Conservation (phyloP, 2,888 invertebrate species). For the Polydrusus tereticollis region DNA sequence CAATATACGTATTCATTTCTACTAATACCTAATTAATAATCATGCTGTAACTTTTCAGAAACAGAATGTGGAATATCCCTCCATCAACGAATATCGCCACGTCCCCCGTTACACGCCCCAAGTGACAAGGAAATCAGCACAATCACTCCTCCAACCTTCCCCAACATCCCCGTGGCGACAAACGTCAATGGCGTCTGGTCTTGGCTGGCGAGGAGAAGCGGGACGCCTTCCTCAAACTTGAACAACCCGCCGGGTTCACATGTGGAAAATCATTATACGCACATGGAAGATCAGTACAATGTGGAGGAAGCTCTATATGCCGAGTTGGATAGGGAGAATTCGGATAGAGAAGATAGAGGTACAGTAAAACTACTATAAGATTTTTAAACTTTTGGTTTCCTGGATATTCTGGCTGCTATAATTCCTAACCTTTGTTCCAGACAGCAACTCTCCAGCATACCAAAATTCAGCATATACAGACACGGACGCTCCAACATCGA, state of each 20-base stretch:
- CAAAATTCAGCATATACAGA: constrained; percentile 79
- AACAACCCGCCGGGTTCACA: constrained; percentile 69
- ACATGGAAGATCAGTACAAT: constrained; percentile 74
- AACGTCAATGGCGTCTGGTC: constrained; percentile 64
- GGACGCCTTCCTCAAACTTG: constrained; percentile 65
- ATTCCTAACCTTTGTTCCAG: constrained; percentile 25
- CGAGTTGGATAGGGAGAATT: constrained; percentile 74
- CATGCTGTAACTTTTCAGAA: constrained; percentile 41
- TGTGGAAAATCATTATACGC: constrained; percentile 80
- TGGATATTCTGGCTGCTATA: no score
- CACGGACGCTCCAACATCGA: constrained; percentile 72
- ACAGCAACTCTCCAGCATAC: constrained; percentile 72
- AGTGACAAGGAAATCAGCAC: constrained; percentile 62
- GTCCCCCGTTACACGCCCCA: constrained; percentile 62
- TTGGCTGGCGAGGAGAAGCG: constrained; percentile 61
- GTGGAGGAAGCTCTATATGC: constrained; percentile 77
- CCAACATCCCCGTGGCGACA: constrained; percentile 52
- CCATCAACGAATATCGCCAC: constrained; percentile 49
- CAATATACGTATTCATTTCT: no score
- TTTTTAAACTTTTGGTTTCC: neutral
- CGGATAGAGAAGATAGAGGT: constrained; percentile 51
- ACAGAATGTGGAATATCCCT: constrained; percentile 53
- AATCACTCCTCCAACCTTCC: constrained; percentile 55
- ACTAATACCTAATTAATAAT: no score
- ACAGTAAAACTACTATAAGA: constrained; percentile 21